Base-by-base conservation (phyloP, 92 coral and sea anemone species). In the Palythoa grandis region DNA sequence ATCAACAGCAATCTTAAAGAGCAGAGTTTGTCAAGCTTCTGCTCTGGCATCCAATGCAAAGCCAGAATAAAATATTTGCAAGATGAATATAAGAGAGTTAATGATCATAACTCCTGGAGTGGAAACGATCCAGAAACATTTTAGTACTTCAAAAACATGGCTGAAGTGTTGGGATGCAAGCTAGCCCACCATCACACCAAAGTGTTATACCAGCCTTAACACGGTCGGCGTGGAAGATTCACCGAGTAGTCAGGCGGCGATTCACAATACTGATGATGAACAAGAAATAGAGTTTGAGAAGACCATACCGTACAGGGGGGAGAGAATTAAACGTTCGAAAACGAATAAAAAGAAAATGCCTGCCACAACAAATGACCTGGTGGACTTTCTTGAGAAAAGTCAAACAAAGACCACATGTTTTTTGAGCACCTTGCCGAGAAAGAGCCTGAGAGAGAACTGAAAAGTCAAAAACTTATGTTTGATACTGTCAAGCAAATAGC, bases 51-150 rank as follows among this genome's bases (percentile, higher is more conserved):
- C 20, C 94, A 91, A 50, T 91, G 92, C 83, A 91, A 88, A 47
- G 53, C 87, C 11, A 85, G 83, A 22, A 91, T 91, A 2, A 82
- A 88, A 77, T 79, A 88, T 43, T 52, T 91, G 9, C 87, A 70
- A 72, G 92, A 88, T 78, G 90, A 91, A 14, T 86, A 82, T 54
- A 91, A 91, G 47, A 47, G 88, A 22, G 86, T 86, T 10, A 77
- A 84, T 37, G 92, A 88, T 48, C 90, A 87, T 67, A 82, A 91
- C 29, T 54, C 20, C 15, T 52, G 37, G 58, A 82, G 88, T 70
- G 93, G 93, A 29, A 86, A 90, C 72, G 58, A 76, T 58, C 69
- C 76, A 7, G 76, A 24, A 69, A 86, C 85, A 23, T 86, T 78
- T 48, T 52, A 72, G 1, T 86, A 77, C 43, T 77, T 38, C 23